A percentile compares a stretch with the other conserved stretches of the same genome.
Evolutionary conservation across 2,113 vertebrate genomes (phyloP).

Genomic region (Nycticryphes semicollaris): DNA sequence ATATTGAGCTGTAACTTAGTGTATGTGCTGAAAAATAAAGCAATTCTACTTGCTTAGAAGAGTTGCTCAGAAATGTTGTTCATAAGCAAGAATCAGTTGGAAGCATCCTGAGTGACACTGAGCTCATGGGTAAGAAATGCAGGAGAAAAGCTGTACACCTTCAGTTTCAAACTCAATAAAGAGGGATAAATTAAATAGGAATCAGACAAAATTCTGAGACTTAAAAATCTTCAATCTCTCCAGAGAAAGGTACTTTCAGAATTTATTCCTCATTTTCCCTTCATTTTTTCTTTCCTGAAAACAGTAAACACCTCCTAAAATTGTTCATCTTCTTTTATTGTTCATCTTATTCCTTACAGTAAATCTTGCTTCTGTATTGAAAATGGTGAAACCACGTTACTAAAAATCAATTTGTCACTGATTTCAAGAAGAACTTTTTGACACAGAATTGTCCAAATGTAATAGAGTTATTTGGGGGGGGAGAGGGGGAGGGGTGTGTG

Average conservation of each 20-base stretch:
- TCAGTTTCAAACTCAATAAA: neutral
- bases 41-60: neutral
- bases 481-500: no score
- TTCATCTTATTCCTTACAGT: neutral
- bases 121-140: neutral
- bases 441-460: neutral
- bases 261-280: neutral
- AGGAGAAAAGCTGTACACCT: neutral
- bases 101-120: neutral
- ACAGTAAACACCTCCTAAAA: neutral
- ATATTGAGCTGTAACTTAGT: neutral
- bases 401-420: neutral
- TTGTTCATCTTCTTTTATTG: neutral
- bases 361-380: neutral
- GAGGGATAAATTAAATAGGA: neutral
- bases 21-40: neutral
- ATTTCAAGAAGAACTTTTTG: neutral
- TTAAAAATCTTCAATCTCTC: neutral
- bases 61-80: neutral
- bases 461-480: neutral
- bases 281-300: neutral
- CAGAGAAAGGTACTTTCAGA: neutral
- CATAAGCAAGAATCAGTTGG: neutral
- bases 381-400: neutral
- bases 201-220: neutral